Evolutionary conservation across 2,888 invertebrate genomes (phyloP).

Genomic region (Drepanosiphum platanoidis): DNA sequence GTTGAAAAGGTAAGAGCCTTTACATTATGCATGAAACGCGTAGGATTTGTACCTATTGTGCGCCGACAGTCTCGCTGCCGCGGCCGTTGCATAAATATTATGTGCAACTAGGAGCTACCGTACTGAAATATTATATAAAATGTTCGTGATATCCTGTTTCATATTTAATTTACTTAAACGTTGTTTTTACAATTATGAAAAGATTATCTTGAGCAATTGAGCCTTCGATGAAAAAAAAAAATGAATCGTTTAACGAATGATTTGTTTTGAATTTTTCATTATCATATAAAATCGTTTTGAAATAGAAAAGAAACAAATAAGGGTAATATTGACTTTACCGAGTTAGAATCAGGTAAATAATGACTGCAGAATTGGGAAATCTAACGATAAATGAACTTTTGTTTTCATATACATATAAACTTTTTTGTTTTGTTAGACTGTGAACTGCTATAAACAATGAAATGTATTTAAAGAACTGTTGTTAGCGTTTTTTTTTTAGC

Average conservation of each 20-base stretch:
- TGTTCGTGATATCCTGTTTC: background rate
- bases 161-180: no score
- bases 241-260: no score
- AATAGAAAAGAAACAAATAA: constrained; percentile 10
- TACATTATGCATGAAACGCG: constrained; percentile 40
- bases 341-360: constrained; percentile 26
- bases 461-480: background rate
- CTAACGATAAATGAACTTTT: background rate
- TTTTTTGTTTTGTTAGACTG: background rate
- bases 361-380: constrained; percentile 10
- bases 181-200: no score
- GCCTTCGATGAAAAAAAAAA: no score
- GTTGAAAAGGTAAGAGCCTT: constrained; percentile 49
- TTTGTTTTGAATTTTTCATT: no score
- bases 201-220: background rate
- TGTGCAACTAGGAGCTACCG: background rate
- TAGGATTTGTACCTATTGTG: constrained; percentile 28
- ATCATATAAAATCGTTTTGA: no score
- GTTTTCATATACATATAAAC: background rate
- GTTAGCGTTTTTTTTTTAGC: background rate
- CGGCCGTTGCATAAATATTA: constrained; percentile 3
- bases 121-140: background rate
- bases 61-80: background rate
- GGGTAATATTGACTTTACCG: constrained; percentile 21
- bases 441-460: background rate